Evolutionary conservation across 2,797 vertebrate genomes (phyloP), one percentile per base, ranked within the genome.

Genomic region (Leptatherina wallacei): DNA sequence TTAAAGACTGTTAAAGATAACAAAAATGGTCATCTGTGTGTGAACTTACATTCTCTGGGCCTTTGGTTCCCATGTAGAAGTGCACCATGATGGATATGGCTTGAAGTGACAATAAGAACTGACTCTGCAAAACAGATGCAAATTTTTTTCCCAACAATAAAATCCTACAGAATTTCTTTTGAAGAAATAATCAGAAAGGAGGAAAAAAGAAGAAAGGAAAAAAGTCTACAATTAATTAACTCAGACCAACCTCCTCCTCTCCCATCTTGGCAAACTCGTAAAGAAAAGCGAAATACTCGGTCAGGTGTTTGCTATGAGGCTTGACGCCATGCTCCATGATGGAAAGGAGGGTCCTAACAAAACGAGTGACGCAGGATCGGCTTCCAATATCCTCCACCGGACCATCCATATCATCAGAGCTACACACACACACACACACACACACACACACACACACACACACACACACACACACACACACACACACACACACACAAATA

Each of bases 321-420:
- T 99, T 99, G 36, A 99, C 98, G 0, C 98, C 98, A n/a, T 99
- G 98, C 85, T 99, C 98, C 98, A 99, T 99, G 91, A 99, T 99
- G 65, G 97, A 96, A 90, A 99, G 86, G 36, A 99, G 94, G 0
- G 98, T 99, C 90, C 98, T 98, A 18, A 99, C 97, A 9, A 99
- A 99, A 85, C 98, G 96, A 0, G 98, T 99, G 35, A 99, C 98
- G 32, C 98, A 99, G 0, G 98, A 99, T 13, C 98, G 96, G 75
- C 98, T 98, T 40, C 98, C 98, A 12, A 99, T 98, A 90, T 99
- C 98, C 93, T 99, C 98, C 91, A 99, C 97, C 0, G 98, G 96
- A 1, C 97, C 96, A 59, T 99, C 98, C 96, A 99, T 98, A 91
- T 99, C 98, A 60, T 99, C 98, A 1, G 98, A 99, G 62, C 98